A percentile compares a stretch with the other conserved stretches of the same genome.
These are phyloP conservation scores for Patella depressa DNA, from an alignment of 2,888 invertebrate species.

Conservation along the genomic window DNA sequence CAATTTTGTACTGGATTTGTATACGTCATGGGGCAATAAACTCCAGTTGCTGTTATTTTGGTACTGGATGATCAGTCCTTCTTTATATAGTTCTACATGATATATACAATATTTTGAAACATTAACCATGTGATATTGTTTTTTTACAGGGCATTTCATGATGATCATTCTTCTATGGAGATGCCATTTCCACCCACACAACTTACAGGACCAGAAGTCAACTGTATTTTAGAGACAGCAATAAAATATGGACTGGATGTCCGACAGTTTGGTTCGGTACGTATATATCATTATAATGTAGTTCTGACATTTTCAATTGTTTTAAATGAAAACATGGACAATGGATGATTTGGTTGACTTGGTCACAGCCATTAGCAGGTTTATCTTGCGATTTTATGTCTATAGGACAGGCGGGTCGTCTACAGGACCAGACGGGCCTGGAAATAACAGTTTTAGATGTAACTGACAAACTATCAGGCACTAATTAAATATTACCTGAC, in stretches of 20 bases:
- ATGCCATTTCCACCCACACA: constrained; percentile 14
- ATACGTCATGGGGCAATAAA: too few species aligned
- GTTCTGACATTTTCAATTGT: not conserved
- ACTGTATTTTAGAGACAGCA: not conserved
- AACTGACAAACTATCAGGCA: too few species aligned
- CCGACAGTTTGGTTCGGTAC: not conserved
- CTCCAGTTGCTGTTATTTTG: too few species aligned
- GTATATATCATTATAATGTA: not conserved
- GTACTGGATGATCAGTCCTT: not conserved
- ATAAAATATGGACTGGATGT: constrained; percentile 1
- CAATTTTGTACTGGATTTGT: too few species aligned
- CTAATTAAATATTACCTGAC: too few species aligned
- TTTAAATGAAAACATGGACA: too few species aligned
- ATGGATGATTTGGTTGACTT: too few species aligned
- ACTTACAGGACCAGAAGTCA: constrained; percentile 10
- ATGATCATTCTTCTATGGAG: not conserved
- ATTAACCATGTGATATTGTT: not conserved
- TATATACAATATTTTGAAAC: not conserved
- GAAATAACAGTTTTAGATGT: too few species aligned
- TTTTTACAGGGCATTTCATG: constrained; percentile 10
- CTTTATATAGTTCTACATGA: not conserved
- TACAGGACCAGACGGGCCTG: too few species aligned
- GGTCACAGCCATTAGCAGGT: too few species aligned
- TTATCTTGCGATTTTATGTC: too few species aligned
- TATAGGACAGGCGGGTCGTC: too few species aligned